phyloP scores from a whole-genome alignment of 53 echinoderm and acorn worm species.

The Luidia sarsii region DNA sequence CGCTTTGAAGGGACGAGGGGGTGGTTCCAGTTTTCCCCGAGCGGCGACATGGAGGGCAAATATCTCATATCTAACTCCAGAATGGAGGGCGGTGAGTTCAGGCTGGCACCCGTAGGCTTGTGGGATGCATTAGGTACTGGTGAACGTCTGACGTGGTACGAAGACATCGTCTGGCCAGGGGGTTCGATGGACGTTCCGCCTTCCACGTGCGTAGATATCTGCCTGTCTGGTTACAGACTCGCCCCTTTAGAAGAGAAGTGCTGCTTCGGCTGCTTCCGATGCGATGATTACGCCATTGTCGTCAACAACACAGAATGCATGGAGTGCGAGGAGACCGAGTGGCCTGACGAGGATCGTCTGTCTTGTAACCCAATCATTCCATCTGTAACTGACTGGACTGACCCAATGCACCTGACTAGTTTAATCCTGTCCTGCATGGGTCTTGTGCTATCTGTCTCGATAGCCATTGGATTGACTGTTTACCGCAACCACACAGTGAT shows the following conservation, averaged over 20 bases:
- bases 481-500: slow-evolving; percentile 54
- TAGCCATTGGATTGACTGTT: slow-evolving; percentile 2
- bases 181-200: not conserved
- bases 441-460: not conserved
- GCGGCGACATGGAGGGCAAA: slow-evolving; percentile 52
- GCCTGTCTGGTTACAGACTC: slow-evolving; percentile 33
- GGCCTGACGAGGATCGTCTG: slow-evolving; percentile 9
- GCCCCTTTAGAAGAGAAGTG: slow-evolving; percentile 57
- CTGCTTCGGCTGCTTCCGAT: slow-evolving; percentile 76
- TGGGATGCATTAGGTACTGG: slow-evolving; percentile 20
- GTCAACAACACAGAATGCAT: slow-evolving; percentile 43
- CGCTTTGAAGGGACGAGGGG: slow-evolving; percentile 45
- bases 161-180: slow-evolving; percentile 30
- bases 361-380: slow-evolving; percentile 23
- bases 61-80: slow-evolving; percentile 20
- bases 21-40: slow-evolving; percentile 9
- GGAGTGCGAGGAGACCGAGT: slow-evolving; percentile 48
- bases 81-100: not conserved
- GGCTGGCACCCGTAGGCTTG: not conserved
- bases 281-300: slow-evolving; percentile 52
- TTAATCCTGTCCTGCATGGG: slow-evolving; percentile 23
- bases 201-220: slow-evolving; percentile 74
- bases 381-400: not conserved
- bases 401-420: slow-evolving; percentile 14
- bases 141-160: slow-evolving; percentile 16